phyloP scores from a whole-genome alignment of 1,140 invertebrate genomes.

The Euschistus heros region DNA sequence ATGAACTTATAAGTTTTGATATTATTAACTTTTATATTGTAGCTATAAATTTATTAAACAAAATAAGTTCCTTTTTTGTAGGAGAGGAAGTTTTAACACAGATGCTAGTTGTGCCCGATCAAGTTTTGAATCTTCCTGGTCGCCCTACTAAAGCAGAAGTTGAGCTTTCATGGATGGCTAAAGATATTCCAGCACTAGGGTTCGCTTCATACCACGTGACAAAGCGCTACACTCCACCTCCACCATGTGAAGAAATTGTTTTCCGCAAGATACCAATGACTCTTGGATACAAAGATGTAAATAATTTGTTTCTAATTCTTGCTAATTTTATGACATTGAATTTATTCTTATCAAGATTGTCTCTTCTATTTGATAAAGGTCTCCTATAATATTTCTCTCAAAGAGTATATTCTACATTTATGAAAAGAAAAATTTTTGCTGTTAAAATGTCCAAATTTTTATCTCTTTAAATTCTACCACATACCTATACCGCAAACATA shows the following conservation, averaged over 20 bases:
- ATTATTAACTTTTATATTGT: neutral
- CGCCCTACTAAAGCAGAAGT: slow-evolving; percentile 45
- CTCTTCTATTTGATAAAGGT: too few relatives aligned
- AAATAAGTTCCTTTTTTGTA: slow-evolving; percentile 33
- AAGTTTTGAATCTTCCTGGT: slow-evolving; percentile 49
- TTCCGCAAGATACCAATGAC: neutral
- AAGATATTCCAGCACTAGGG: slow-evolving; percentile 51
- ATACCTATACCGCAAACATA: too few relatives aligned
- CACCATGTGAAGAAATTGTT: neutral
- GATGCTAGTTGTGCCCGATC: slow-evolving; percentile 47
- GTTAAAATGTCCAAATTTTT: too few relatives aligned
- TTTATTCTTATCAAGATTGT: too few relatives aligned
- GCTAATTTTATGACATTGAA: too few relatives aligned
- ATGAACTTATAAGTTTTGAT: neutral
- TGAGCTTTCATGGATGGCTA: slow-evolving; percentile 55
- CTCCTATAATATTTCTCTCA: too few relatives aligned
- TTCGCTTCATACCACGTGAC: slow-evolving; percentile 49
- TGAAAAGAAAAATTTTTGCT: too few relatives aligned
- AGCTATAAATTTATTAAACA: neutral
- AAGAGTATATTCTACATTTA: too few relatives aligned
- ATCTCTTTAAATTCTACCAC: too few relatives aligned
- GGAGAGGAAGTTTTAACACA: slow-evolving; percentile 45
- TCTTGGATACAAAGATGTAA: slow-evolving; percentile 25
- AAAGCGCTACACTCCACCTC: neutral
- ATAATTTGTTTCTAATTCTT: neutral